Percentiles rank a stretch among this genome's conserved stretches.
phyloP scores from a whole-genome alignment of 1,140 invertebrate genomes.

The Tetragnatha versicolor region DNA sequence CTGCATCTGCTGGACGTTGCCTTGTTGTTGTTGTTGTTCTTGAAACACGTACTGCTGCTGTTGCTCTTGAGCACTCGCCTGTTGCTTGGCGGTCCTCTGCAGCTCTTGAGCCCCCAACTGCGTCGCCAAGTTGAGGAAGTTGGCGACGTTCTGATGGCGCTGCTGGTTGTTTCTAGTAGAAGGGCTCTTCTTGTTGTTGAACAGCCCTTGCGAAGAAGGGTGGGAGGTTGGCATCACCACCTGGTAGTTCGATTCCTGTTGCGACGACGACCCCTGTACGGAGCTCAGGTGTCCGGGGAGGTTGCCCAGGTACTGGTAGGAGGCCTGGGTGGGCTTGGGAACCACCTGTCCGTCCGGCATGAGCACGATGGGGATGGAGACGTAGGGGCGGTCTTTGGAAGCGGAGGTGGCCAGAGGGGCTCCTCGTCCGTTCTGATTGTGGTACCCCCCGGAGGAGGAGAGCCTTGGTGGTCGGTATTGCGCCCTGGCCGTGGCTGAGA shows the following conservation, averaged over 20 bases:
- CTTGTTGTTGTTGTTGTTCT: too few relatives aligned
- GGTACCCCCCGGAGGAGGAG: too few relatives aligned
- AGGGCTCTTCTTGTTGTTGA: neutral
- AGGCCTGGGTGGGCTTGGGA: slow-evolving; percentile 4
- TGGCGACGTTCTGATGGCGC: slow-evolving; percentile 11
- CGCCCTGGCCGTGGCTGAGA: too few relatives aligned
- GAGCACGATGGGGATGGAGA: slow-evolving; percentile 42
- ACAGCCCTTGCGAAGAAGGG: neutral
- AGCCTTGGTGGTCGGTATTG: too few relatives aligned
- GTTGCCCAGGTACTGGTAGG: neutral
- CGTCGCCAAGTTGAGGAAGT: slow-evolving; percentile 41
- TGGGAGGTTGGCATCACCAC: neutral
- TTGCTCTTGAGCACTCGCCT: neutral
- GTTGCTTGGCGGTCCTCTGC: neutral
- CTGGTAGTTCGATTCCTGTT: slow-evolving; percentile 4
- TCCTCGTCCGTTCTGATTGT: too few relatives aligned
- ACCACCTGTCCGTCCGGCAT: slow-evolving; percentile 27
- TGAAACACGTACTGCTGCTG: too few relatives aligned
- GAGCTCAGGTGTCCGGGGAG: neutral
- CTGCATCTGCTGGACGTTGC: neutral
- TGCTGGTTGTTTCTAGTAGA: neutral
- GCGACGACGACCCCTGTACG: neutral
- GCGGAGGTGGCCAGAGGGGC: slow-evolving; percentile 17
- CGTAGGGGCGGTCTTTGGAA: slow-evolving; percentile 10
- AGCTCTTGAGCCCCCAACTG: neutral